These are phyloP conservation scores for Leguminivora glycinivorella DNA, from an alignment of 1,140 invertebrate genomes.

Conservation along the genomic window DNA sequence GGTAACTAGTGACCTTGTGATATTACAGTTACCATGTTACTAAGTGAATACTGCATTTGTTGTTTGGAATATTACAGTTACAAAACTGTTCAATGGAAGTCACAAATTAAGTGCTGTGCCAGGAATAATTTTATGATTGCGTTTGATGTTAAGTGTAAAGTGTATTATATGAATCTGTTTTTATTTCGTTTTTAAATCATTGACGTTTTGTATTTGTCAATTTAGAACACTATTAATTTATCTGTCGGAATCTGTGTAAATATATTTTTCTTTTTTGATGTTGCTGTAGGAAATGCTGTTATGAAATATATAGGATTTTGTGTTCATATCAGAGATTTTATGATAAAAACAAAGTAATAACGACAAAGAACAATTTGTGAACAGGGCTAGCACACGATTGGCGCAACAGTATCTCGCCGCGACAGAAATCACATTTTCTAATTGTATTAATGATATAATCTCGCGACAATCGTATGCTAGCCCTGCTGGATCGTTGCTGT, in stretches of 20 bases:
- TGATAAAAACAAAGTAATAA: no score
- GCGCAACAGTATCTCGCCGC: no score
- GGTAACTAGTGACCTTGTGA: slow-evolving; percentile 47
- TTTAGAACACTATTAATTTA: background rate
- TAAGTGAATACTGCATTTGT: background rate
- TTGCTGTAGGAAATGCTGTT: background rate
- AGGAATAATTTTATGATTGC: slow-evolving; percentile 1
- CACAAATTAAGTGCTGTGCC: background rate
- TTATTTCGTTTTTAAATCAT: background rate
- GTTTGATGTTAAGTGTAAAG: background rate
- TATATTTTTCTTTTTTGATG: background rate
- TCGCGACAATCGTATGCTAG: no score
- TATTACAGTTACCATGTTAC: slow-evolving; percentile 22
- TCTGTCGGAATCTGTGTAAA: background rate
- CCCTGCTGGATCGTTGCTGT: no score
- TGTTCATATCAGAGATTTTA: no score
- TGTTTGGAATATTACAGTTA: no score
- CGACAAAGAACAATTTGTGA: no score
- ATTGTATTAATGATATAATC: no score
- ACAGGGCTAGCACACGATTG: no score
- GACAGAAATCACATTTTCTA: no score
- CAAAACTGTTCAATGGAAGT: background rate
- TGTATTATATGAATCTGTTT: no score
- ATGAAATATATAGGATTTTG: background rate
- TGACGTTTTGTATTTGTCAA: background rate